Conservation (phyloP, 2,113 vertebrate genomes). For the Noturus placidus region DNA sequence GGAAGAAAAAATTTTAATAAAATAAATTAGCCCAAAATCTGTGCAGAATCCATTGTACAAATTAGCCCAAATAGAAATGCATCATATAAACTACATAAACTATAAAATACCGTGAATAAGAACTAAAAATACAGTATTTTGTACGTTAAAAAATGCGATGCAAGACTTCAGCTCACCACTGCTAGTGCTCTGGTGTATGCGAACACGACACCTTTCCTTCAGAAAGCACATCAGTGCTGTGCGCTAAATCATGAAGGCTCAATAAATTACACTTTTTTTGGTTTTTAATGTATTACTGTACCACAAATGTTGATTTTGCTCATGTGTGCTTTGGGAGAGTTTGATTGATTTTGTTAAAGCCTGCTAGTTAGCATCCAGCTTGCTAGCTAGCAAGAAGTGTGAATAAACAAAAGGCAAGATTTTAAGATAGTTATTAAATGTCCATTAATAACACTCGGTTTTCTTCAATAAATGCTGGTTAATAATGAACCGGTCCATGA, state of each 20-base stretch:
- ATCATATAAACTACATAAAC: neutral
- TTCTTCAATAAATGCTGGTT: neutral
- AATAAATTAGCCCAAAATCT: neutral
- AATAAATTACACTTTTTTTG: neutral
- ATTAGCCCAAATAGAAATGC: too few species aligned
- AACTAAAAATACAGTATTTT: neutral
- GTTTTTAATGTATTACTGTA: neutral
- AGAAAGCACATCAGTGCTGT: neutral
- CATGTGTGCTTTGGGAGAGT: neutral
- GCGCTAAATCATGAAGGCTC: neutral
- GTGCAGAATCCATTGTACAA: neutral
- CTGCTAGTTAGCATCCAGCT: neutral
- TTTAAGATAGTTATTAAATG: neutral
- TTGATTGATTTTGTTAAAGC: neutral
- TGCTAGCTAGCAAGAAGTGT: neutral
- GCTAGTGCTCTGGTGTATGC: neutral
- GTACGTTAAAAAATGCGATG: neutral
- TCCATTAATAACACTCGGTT: neutral
- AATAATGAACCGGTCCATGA: neutral
- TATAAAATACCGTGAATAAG: neutral
- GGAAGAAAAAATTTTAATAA: too few species aligned
- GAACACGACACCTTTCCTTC: neutral
- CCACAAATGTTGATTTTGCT: neutral
- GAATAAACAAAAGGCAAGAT: neutral
- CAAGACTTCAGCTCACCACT: neutral